phyloP scores from a whole-genome alignment of 2,888 invertebrate species.

The Calameuta pallipes region DNA sequence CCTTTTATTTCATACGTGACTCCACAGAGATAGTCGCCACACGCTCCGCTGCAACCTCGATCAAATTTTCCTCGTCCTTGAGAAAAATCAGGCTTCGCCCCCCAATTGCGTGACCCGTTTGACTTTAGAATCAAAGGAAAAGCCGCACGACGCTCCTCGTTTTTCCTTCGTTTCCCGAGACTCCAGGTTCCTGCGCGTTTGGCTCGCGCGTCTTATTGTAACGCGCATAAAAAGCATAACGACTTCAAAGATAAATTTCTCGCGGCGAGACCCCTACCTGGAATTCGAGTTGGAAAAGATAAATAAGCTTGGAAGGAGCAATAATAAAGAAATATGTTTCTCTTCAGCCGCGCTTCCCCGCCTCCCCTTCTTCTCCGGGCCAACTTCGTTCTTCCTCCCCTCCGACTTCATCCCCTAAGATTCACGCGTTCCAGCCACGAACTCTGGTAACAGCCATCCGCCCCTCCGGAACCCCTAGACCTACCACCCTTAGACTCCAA shows the following conservation, averaged over 20 bases:
- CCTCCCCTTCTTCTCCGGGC: constrained; percentile 26
- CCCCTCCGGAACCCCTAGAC: not conserved
- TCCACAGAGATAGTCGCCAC: no score
- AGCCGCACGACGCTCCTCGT: not conserved
- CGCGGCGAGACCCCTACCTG: constrained; percentile 48
- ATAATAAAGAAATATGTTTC: constrained; percentile 67
- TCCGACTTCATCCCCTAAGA: constrained; percentile 16
- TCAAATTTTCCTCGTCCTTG: no score
- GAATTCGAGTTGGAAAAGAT: constrained; percentile 62
- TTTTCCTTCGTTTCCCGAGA: no score
- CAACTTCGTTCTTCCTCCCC: constrained; percentile 14
- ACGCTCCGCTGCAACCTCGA: no score
- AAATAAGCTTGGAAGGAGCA: constrained; percentile 65
- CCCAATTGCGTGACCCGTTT: no score
- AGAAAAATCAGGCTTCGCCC: no score
- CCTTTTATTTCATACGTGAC: no score
- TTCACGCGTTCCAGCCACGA: constrained; percentile 16
- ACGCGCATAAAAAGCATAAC: constrained; percentile 56
- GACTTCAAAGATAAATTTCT: constrained; percentile 54
- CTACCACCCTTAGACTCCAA: not conserved
- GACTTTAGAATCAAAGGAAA: no score
- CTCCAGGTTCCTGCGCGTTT: no score
- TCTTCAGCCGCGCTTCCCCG: constrained; percentile 52
- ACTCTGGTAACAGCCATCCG: constrained; percentile 7
- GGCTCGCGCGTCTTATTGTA: not conserved